Percentiles rank a stretch among this genome's conserved stretches.
phyloP scores from a whole-genome alignment of 2,113 vertebrate genomes.

The Marmota flaviventris region DNA sequence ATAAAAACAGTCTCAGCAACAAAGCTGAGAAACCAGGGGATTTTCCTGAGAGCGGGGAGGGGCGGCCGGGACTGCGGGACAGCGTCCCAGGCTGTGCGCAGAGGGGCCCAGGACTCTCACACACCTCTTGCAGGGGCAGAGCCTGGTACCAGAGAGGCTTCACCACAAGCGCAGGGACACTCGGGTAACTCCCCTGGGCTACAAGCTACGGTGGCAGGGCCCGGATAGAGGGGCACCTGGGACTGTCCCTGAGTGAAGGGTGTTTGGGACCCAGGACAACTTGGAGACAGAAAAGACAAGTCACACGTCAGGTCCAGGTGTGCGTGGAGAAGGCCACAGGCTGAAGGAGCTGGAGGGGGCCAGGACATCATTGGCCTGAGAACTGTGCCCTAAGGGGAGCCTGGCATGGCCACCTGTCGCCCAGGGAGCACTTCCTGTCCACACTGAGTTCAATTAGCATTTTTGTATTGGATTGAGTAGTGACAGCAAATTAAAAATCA shows the following conservation, averaged over 20 bases:
- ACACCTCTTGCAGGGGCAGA: neutral
- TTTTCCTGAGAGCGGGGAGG: accelerated
- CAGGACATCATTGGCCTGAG: accelerated
- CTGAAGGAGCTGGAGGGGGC: neutral
- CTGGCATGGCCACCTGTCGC: too few species aligned
- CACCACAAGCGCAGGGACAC: accelerated
- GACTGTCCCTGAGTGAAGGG: too few species aligned
- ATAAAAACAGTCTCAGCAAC: neutral
- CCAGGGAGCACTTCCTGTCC: neutral
- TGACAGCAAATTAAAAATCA: neutral
- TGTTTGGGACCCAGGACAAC: accelerated
- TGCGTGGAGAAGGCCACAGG: too few species aligned
- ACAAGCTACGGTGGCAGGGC: accelerated
- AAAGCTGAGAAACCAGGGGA: accelerated
- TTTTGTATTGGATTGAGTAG: neutral
- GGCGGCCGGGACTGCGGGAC: accelerated
- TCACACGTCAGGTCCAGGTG: accelerated
- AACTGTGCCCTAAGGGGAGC: too few species aligned
- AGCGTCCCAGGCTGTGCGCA: too few species aligned
- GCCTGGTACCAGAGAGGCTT: neutral
- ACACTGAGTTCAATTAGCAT: accelerated
- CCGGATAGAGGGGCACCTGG: accelerated
- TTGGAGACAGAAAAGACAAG: neutral
- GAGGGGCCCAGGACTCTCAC: too few species aligned
- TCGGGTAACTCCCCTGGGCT: accelerated